phyloP scores from a whole-genome alignment of 2,113 vertebrate genomes.

The Scatophagus argus region DNA sequence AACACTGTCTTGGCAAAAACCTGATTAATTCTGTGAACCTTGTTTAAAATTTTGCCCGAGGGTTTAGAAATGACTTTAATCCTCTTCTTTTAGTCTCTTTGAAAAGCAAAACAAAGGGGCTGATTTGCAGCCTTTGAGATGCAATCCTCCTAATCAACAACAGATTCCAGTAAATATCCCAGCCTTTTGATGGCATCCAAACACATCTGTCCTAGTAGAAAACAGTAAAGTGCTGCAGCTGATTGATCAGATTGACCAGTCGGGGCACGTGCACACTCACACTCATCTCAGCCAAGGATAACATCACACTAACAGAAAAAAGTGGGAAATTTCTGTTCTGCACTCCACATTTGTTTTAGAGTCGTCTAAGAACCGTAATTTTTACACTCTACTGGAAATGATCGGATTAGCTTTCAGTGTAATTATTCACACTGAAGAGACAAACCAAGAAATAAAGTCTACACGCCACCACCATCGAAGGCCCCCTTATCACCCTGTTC shows the following conservation, averaged over 20 bases:
- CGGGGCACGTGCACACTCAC: conserved; percentile 7
- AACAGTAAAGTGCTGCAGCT: conserved; percentile 47
- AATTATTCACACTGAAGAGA: conserved; percentile 78
- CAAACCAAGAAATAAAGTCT: conserved; percentile 69
- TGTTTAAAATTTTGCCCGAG: conserved; percentile 55
- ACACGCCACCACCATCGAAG: conserved; percentile 55
- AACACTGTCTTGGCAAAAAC: conserved; percentile 45
- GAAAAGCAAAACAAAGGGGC: conserved; percentile 72
- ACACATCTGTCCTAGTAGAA: conserved; percentile 16
- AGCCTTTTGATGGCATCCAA: conserved; percentile 57
- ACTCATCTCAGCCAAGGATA: conserved; percentile 61
- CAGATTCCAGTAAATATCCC: conserved; percentile 60
- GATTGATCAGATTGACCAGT: conserved; percentile 56
- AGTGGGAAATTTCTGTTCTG: conserved; percentile 27
- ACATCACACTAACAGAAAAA: conserved; percentile 15
- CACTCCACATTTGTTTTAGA: conserved; percentile 52
- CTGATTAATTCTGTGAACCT: conserved; percentile 66
- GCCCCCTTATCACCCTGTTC: conserved; percentile 70
- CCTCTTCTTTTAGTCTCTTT: conserved; percentile 62
- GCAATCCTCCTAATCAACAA: conserved; percentile 71
- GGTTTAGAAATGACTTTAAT: conserved; percentile 68
- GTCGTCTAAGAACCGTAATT: conserved; percentile 63
- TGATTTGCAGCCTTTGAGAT: conserved; percentile 72
- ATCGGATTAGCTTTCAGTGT: conserved; percentile 78
- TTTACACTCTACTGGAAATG: conserved; percentile 66